Evolutionary conservation across 2,888 invertebrate species (phyloP).

Genomic region (Hypselothyrea guttata): DNA sequence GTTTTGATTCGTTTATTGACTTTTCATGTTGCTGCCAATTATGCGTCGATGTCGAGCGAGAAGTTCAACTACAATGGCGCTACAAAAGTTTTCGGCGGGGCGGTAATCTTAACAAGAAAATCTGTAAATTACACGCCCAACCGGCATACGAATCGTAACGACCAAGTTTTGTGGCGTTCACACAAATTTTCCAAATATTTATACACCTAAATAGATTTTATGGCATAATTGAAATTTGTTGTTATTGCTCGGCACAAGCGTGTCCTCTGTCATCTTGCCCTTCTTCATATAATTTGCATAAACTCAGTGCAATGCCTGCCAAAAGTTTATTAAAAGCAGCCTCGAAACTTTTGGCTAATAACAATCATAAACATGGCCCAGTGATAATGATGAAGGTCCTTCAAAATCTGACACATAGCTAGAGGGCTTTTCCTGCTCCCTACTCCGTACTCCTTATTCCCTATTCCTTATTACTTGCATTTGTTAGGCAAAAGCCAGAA

Average conservation of each 20-base stretch:
- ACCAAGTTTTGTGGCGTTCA: constrained; percentile 45
- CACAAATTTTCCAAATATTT: constrained; percentile 70
- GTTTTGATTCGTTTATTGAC: constrained; percentile 64
- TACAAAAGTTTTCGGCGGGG: constrained; percentile 58
- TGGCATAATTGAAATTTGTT: constrained; percentile 76
- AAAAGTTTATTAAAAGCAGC: constrained; percentile 69
- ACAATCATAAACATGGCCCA: constrained; percentile 60
- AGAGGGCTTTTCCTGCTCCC: constrained; percentile 37
- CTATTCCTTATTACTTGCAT: too few relatives aligned
- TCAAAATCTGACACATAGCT: constrained; percentile 62
- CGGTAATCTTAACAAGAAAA: constrained; percentile 71
- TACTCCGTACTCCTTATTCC: too few relatives aligned
- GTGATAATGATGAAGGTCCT: constrained; percentile 64
- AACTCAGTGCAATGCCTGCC: constrained; percentile 57
- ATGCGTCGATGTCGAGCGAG: constrained; percentile 46
- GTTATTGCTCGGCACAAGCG: constrained; percentile 62
- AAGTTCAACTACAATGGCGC: constrained; percentile 53
- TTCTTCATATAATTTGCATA: constrained; percentile 69
- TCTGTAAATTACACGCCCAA: constrained; percentile 71
- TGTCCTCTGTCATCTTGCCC: background rate
- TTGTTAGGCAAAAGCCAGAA: too few relatives aligned
- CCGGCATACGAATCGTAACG: constrained; percentile 18
- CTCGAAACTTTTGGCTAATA: constrained; percentile 56
- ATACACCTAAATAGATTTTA: constrained; percentile 75
- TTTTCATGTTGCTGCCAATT: constrained; percentile 71